These are phyloP conservation scores for Acronicta psi DNA, from an alignment of 2,888 invertebrate genomes.

Conservation along the genomic window DNA sequence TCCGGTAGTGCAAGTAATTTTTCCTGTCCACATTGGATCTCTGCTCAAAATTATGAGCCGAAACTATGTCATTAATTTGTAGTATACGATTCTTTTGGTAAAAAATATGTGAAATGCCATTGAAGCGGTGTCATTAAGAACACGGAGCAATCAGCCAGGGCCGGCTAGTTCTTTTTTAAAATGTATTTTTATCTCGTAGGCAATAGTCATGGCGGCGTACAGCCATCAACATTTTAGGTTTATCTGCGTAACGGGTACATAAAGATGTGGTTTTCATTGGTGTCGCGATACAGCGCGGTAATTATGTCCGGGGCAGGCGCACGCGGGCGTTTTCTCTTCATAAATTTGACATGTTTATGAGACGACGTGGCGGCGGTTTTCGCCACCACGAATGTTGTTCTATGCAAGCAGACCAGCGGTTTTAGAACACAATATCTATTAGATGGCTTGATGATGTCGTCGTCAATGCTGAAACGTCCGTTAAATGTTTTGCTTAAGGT, in stretches of 20 bases:
- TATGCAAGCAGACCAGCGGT: slow-evolving; percentile 15
- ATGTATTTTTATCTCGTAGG: slow-evolving; percentile 63
- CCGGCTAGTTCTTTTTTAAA: slow-evolving; percentile 42
- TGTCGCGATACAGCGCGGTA: slow-evolving; percentile 72
- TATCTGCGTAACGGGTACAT: slow-evolving; percentile 75
- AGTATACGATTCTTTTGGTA: slow-evolving; percentile 25
- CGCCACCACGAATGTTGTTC: slow-evolving; percentile 45
- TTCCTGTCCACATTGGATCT: background rate
- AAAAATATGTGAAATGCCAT: slow-evolving; percentile 47
- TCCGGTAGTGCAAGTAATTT: slow-evolving; percentile 1
- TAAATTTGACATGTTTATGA: slow-evolving; percentile 67
- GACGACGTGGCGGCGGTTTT: slow-evolving; percentile 47
- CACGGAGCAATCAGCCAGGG: slow-evolving; percentile 22
- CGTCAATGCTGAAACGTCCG: too few species aligned
- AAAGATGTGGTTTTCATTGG: slow-evolving; percentile 81
- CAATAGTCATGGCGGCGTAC: slow-evolving; percentile 60
- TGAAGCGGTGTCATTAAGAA: slow-evolving; percentile 35
- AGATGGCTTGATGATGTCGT: too few species aligned
- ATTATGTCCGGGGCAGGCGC: slow-evolving; percentile 65
- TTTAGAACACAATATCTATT: background rate
- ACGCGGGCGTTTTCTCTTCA: slow-evolving; percentile 68
- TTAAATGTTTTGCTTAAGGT: too few species aligned
- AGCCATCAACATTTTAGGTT: slow-evolving; percentile 77
- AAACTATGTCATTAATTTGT: slow-evolving; percentile 17
- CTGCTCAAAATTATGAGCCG: slow-evolving; percentile 16